Evolutionary conservation across 2,797 vertebrate species (phyloP).

Genomic region (Ctenochaetus hawaiiensis): DNA sequence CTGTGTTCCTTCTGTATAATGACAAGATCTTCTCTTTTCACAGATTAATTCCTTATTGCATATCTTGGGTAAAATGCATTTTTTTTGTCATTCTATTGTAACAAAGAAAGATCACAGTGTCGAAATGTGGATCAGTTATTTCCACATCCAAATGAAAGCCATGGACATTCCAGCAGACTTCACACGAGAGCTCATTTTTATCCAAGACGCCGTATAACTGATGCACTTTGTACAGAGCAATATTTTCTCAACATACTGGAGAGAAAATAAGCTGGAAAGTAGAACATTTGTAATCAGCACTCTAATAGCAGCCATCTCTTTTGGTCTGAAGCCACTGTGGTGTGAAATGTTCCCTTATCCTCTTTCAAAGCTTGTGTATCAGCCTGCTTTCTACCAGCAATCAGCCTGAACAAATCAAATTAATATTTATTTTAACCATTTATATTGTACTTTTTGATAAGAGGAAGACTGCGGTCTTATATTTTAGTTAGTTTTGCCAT

Average conservation of each 20-base stretch:
- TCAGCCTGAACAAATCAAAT: conserved; percentile 59
- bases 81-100: conserved; percentile 22
- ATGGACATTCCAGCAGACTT: conserved; percentile 44
- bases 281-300: conserved; percentile 40
- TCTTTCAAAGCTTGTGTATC: conserved; percentile 47
- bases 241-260: conserved; percentile 43
- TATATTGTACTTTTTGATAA: conserved; percentile 68
- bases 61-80: conserved; percentile 25
- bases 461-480: conserved; percentile 40
- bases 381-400: conserved; percentile 47
- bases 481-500: conserved; percentile 56
- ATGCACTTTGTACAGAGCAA: conserved; percentile 67
- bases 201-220: conserved; percentile 49
- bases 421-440: conserved; percentile 84
- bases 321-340: conserved; percentile 50
- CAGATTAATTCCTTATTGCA: conserved; percentile 21
- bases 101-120: conserved; percentile 20
- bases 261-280: conserved; percentile 33
- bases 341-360: conserved; percentile 40
- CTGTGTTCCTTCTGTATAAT: conserved; percentile 38
- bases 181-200: conserved; percentile 24
- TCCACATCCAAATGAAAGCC: conserved; percentile 32
- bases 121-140: conserved; percentile 36
- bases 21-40: conserved; percentile 35
- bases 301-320: conserved; percentile 35